phyloP scores from a whole-genome alignment of 1,140 invertebrate genomes.

The Bombus polaris region DNA sequence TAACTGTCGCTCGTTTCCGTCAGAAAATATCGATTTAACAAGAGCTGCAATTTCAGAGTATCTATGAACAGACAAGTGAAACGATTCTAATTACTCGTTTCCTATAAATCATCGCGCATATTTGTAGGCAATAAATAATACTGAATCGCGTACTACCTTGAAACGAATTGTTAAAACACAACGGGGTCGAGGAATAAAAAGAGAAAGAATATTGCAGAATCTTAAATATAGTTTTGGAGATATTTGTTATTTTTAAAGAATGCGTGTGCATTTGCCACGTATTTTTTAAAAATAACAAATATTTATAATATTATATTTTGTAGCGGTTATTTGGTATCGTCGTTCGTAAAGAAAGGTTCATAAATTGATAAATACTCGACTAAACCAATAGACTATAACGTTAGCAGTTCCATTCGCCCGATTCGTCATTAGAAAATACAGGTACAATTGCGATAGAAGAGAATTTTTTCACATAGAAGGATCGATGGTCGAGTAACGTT shows the following conservation, averaged over 20 bases:
- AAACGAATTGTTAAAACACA: not conserved
- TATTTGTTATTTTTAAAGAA: not conserved
- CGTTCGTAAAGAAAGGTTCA: not conserved
- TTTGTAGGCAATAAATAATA: not conserved
- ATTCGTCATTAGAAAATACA: not conserved
- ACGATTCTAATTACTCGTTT: not conserved
- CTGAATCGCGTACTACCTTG: fast-evolving
- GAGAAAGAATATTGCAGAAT: not conserved
- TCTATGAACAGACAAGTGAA: not conserved
- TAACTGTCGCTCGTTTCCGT: not conserved
- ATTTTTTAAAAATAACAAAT: no score
- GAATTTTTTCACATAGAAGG: not conserved
- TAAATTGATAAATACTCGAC: not conserved
- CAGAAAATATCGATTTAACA: constrained; percentile 10
- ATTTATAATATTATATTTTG: no score
- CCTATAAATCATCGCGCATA: not conserved
- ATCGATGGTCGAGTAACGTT: not conserved
- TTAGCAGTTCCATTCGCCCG: not conserved
- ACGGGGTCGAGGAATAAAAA: not conserved
- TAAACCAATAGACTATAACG: not conserved
- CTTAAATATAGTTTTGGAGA: not conserved
- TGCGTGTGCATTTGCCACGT: not conserved
- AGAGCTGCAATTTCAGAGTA: not conserved
- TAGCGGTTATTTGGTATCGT: not conserved
- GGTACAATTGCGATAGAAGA: not conserved